Evolutionary conservation across 2,797 vertebrate genomes (phyloP), one percentile per base, ranked within the genome.

Genomic region (Tokudaia muenninki): DNA sequence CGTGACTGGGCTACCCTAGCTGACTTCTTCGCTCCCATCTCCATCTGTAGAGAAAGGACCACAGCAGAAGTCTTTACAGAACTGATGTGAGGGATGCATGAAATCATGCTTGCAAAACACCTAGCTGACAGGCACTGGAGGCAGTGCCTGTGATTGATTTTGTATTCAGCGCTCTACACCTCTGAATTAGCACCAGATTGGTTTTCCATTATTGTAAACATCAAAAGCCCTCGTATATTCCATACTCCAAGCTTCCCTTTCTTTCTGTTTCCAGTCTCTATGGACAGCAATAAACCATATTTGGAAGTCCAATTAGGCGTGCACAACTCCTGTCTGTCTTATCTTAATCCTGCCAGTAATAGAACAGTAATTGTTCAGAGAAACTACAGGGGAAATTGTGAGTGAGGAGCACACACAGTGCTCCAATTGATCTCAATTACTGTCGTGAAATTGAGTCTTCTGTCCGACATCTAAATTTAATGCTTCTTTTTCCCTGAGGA

Each of bases 401-500:
- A 98, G 95, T 98, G 87, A 96, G 93, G 90, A 67, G 94, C 96
- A 90, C 93, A 97, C 96, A 91, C 34, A 70, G 50, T 88, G 92
- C 96, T 98, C 97, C 97, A 96, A 83, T 96, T 98, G 98, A 98
- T 98, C 97, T 98, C 98, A 98, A 96, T 98, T 98, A 98, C 96
- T 98, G 96, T 97, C 97, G 96, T 63, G 93, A 95, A 98, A 98
- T 97, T 98, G 98, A 98, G 97, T 98, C 96, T 97, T 98, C 98
- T 97, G 97, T 98, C 97, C 75, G 52, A 97, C 97, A 98, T 97
- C 96, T 98, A 97, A 97, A 98, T 98, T 94, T 98, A 98, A 98
- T 97, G 96, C 81, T 96, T 94, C 92, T 97, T 92, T 95, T 95
- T 97, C 97, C 92, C 97, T 8, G 87, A 97, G 96, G 97, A 92